Conservation (phyloP, 2,888 invertebrate species). For the Cephus runcator region DNA sequence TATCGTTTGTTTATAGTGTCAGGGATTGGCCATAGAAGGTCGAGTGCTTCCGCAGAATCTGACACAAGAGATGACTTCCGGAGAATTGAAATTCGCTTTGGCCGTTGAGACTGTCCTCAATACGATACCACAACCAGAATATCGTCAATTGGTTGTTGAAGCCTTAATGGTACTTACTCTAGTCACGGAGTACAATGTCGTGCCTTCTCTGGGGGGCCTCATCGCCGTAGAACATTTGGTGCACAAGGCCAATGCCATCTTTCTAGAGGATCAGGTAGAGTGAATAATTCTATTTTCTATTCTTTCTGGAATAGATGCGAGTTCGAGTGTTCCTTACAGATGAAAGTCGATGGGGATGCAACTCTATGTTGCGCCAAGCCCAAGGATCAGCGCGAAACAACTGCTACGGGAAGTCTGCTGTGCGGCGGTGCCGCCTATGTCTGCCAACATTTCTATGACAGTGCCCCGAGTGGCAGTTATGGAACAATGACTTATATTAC, state of each 20-base stretch:
- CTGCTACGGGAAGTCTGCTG: constrained; percentile 74
- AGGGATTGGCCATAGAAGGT: constrained; percentile 93
- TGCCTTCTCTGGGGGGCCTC: constrained; percentile 79
- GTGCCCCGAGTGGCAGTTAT: constrained; percentile 96
- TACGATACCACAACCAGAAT: constrained; percentile 97
- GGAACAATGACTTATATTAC: constrained; percentile 98
- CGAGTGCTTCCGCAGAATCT: constrained; percentile 90
- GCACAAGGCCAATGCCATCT: constrained; percentile 93
- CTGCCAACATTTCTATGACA: constrained; percentile 97
- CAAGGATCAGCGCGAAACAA: constrained; percentile 71
- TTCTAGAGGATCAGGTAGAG: constrained; percentile 92
- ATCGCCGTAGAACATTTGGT: constrained; percentile 93
- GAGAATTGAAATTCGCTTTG: constrained; percentile 97
- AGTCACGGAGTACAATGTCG: constrained; percentile 87
- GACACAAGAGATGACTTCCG: constrained; percentile 99
- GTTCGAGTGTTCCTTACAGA: constrained; percentile 67
- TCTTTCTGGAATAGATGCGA: background rate
- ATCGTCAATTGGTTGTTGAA: constrained; percentile 96
- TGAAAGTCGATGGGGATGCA: constrained; percentile 89
- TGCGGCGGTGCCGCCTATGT: constrained; percentile 96
- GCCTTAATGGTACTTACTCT: constrained; percentile 95
- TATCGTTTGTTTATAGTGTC: constrained; percentile 72
- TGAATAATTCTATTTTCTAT: constrained; percentile 7
- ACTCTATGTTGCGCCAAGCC: constrained; percentile 92
- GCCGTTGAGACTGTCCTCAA: constrained; percentile 97